Base-by-base conservation (phyloP, 2,797 vertebrate genomes). In the Myotis pilosus region DNA sequence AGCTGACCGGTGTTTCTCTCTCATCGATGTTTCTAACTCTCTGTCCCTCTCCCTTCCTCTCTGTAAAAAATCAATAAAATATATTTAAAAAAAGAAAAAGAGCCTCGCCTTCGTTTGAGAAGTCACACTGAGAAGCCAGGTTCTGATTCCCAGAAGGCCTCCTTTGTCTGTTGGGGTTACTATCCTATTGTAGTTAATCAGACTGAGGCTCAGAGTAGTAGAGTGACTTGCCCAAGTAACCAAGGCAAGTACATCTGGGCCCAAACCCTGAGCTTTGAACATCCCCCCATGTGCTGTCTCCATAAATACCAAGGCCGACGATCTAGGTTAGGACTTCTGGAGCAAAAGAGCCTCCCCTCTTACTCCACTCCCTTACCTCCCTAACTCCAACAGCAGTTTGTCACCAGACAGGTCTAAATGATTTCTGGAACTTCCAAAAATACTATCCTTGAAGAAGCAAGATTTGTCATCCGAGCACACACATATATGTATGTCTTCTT, bases 391-490 rank as follows among this genome's bases (percentile, higher is more conserved):
- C 16, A 80, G 51, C 19, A 87, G 7, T 91, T 78, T 93, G 80
- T 93, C 20, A 64, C 44, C 38, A 94, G 20, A 28, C 23, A 76
- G 20, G 82, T 94, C 74, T 87, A 76, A 41, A 41, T 86, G 20
- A 88, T 74, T 71, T 71, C 44, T 90, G 68, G 64, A 25, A 51
- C 38, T 82, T 93, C 81, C 30, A 49, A 81, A 47, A 71, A 91
- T 74, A 75, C 60, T 47, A 25, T 72, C 41, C 15, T 91, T 57
- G 51, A 89, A 91, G 75, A 55, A 89, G 60, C 62, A 93, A 74
- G 47, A 83, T 92, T 71, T 90, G 44, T 87, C 81, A 95, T 47
- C 53, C n/a, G 87, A 68, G 12, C 38, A 88, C n/a, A 78, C 28
- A 69, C 8, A 82, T 30, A 41, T 6, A 36, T 57, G 9, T 0